These are phyloP conservation scores for Alsophila aescularia DNA, from an alignment of 2,888 invertebrate species.

Conservation along the genomic window DNA sequence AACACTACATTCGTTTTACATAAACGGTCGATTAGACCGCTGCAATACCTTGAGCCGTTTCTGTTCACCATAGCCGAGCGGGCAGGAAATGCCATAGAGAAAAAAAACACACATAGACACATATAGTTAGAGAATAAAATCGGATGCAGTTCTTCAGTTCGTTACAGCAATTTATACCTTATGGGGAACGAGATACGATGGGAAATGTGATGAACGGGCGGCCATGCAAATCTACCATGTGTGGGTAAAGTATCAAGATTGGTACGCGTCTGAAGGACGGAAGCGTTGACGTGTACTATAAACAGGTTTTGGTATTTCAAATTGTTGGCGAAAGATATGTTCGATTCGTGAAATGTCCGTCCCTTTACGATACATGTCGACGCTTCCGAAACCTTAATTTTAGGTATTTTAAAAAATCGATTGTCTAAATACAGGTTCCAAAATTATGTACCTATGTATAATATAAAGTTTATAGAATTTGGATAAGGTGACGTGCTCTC, in stretches of 20 bases:
- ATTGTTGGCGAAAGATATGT: no score
- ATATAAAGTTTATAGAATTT: background rate
- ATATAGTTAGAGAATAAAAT: constrained; percentile 83
- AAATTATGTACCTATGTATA: background rate
- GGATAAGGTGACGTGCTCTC: background rate
- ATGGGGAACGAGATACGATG: constrained; percentile 62
- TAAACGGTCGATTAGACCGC: constrained; percentile 42
- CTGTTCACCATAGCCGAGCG: constrained; percentile 86
- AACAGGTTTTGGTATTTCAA: no score
- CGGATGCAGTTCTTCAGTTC: constrained; percentile 80
- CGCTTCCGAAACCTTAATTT: background rate
- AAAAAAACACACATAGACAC: constrained; percentile 89
- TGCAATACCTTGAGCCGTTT: constrained; percentile 81
- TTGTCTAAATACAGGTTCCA: background rate
- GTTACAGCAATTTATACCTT: constrained; percentile 51
- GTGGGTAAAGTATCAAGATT: constrained; percentile 11
- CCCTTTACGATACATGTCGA: background rate
- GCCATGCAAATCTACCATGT: constrained; percentile 59
- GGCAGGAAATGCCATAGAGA: constrained; percentile 88
- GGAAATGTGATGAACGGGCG: constrained; percentile 53
- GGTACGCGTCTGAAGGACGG: constrained; percentile 1
- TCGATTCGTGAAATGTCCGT: background rate
- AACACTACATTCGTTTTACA: constrained; percentile 66
- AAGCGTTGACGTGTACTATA: constrained; percentile 3
- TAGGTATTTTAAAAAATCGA: background rate